A percentile compares a stretch with the other conserved stretches of the same genome.
These are phyloP conservation scores for Xiphorhynchus erythropygius DNA, from an alignment of 2,797 vertebrate species.

Conservation along the genomic window DNA sequence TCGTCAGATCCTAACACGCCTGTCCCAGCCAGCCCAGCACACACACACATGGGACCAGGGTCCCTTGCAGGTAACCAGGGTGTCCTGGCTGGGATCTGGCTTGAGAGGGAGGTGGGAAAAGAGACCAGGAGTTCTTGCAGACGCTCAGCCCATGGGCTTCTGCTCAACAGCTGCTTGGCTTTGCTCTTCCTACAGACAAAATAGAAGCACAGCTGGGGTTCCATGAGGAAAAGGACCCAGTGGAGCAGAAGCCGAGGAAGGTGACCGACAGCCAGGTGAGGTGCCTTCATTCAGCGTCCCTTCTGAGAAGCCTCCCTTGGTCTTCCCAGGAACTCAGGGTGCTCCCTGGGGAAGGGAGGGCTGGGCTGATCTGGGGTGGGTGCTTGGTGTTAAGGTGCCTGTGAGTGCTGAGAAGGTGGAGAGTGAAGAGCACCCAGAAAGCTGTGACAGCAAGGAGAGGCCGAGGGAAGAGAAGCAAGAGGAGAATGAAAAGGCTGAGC, in stretches of 20 bases:
- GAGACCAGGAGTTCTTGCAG: background rate
- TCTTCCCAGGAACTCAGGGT: background rate
- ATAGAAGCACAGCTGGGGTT: conserved; percentile 75
- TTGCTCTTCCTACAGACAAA: conserved; percentile 80
- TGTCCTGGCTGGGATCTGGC: background rate
- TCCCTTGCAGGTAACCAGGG: conserved; percentile 79
- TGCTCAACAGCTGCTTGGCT: background rate
- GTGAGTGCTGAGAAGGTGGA: conserved; percentile 51
- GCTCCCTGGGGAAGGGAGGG: background rate
- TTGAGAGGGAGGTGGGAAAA: background rate
- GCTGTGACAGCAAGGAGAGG: conserved; percentile 51
- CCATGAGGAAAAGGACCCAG: conserved; percentile 85
- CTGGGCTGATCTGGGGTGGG: background rate
- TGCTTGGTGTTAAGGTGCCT: background rate
- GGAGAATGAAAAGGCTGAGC: conserved; percentile 79
- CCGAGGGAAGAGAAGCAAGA: conserved; percentile 68
- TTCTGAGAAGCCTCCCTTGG: fast-evolving
- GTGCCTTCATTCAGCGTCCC: background rate
- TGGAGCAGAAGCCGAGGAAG: conserved; percentile 83
- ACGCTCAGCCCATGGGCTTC: fast-evolving
- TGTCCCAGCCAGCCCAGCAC: conserved; percentile 88
- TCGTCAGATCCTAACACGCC: conserved; percentile 95
- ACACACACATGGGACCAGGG: conserved; percentile 75
- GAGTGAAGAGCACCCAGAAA: conserved; percentile 40
- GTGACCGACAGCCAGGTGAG: conserved; percentile 82